Evolutionary conservation across 1,140 invertebrate genomes (phyloP).

Genomic region (Drosophila melanogaster): DNA sequence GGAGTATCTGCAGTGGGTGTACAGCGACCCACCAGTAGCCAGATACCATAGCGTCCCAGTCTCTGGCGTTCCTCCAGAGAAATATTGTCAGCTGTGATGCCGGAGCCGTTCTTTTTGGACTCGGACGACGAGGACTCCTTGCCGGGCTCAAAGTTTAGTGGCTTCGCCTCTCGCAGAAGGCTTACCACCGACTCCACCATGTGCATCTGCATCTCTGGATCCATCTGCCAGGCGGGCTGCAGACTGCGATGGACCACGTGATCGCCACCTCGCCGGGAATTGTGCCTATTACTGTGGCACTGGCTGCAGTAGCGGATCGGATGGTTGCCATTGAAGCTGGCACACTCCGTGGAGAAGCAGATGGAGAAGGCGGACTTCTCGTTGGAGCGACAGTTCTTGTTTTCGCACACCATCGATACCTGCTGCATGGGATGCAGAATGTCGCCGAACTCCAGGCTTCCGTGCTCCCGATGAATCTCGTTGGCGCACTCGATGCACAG

Average conservation of each 20-base stretch:
- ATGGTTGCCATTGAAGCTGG: constrained; percentile 97
- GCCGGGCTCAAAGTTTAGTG: constrained; percentile 88
- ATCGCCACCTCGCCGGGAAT: constrained; percentile 92
- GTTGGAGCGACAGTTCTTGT: constrained; percentile 97
- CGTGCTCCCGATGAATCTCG: constrained; percentile 93
- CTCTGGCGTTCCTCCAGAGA: constrained; percentile 93
- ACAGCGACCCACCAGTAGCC: constrained; percentile 97
- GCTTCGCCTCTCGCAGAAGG: constrained; percentile 92
- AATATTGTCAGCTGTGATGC: constrained; percentile 86
- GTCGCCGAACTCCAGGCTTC: constrained; percentile 94
- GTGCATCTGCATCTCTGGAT: constrained; percentile 95
- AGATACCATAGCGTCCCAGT: constrained; percentile 97
- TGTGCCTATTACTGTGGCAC: constrained; percentile 95
- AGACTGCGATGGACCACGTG: constrained; percentile 96
- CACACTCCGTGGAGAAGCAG: constrained; percentile 98
- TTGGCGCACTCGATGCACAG: constrained; percentile 98
- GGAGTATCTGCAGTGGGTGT: constrained; percentile 94
- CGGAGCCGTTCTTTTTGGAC: constrained; percentile 70
- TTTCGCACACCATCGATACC: constrained; percentile 97
- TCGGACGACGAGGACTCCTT: constrained; percentile 64
- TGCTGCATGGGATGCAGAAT: constrained; percentile 97
- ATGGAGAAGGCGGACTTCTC: constrained; percentile 98
- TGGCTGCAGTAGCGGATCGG: constrained; percentile 97
- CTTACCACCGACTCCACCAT: constrained; percentile 98
- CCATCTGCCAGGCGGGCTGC: constrained; percentile 94